Percentiles rank a stretch among this genome's conserved stretches.
phyloP scores from a whole-genome alignment of 2,113 vertebrate species.

The Rhinolophus sinicus region DNA sequence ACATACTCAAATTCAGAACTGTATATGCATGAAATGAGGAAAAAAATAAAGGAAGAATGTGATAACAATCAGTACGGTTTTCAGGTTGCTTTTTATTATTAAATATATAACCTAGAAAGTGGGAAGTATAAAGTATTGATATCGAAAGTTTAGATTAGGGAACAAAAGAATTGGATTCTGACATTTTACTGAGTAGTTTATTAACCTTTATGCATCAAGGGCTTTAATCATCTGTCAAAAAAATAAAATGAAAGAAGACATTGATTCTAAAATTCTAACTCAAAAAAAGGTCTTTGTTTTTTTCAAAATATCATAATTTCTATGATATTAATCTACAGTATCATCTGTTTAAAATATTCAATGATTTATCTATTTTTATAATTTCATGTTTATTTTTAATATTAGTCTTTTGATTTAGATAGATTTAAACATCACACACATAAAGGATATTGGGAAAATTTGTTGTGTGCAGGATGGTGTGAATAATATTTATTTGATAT shows the following conservation, averaged over 20 bases:
- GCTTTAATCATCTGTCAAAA: background rate
- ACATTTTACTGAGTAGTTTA: background rate
- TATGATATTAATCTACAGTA: background rate
- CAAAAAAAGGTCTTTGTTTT: background rate
- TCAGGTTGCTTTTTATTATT: slow-evolving; percentile 19
- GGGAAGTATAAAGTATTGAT: background rate
- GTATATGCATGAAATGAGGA: background rate
- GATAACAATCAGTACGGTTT: background rate
- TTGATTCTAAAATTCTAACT: slow-evolving; percentile 3
- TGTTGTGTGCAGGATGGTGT: background rate
- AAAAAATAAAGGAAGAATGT: background rate
- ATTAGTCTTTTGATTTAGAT: background rate
- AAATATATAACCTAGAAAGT: background rate
- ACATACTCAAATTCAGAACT: slow-evolving; percentile 47
- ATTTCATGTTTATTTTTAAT: background rate
- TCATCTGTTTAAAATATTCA: background rate
- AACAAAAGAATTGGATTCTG: slow-evolving; percentile 4
- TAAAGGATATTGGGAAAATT: background rate
- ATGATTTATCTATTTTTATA: background rate
- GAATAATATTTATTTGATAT: slow-evolving; percentile 6
- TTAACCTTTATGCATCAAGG: background rate
- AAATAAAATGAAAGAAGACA: background rate
- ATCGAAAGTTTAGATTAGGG: background rate
- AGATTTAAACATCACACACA: background rate
- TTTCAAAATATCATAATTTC: background rate